Percentiles rank a stretch among this genome's conserved stretches.
These are phyloP conservation scores for Platyscapa corneri DNA, from an alignment of 1,140 invertebrate genomes.

Conservation along the genomic window DNA sequence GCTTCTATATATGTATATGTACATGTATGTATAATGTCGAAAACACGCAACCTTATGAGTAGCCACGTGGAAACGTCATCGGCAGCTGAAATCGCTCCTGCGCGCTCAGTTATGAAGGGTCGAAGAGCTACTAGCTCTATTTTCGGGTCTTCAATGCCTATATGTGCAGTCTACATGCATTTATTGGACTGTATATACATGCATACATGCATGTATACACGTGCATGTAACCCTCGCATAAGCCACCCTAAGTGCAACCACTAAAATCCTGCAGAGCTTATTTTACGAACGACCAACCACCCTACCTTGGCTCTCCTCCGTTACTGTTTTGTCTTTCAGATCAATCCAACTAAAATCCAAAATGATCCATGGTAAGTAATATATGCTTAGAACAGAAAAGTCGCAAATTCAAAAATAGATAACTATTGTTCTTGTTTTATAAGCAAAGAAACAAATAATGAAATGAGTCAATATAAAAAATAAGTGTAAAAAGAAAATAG, in stretches of 20 bases:
- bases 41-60: constrained; percentile 72
- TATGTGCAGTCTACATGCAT: neutral
- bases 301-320: constrained; percentile 46
- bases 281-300: constrained; percentile 73
- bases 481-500: neutral
- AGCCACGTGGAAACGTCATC: constrained; percentile 74
- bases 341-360: neutral
- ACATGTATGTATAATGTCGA: constrained; percentile 59
- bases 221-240: constrained; percentile 54
- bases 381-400: neutral
- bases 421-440: no score
- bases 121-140: constrained; percentile 55
- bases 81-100: constrained; percentile 69
- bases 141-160: constrained; percentile 51
- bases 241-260: constrained; percentile 70
- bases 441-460: neutral
- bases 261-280: constrained; percentile 73
- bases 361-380: neutral
- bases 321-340: neutral
- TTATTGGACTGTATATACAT: no score
- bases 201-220: constrained; percentile 29
- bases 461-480: neutral
- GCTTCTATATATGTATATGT: no score
- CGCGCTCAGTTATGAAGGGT: constrained; percentile 49
- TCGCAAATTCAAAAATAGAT: neutral